These are phyloP conservation scores for Podiceps cristatus DNA, from an alignment of 2,113 vertebrate species.

Conservation along the genomic window DNA sequence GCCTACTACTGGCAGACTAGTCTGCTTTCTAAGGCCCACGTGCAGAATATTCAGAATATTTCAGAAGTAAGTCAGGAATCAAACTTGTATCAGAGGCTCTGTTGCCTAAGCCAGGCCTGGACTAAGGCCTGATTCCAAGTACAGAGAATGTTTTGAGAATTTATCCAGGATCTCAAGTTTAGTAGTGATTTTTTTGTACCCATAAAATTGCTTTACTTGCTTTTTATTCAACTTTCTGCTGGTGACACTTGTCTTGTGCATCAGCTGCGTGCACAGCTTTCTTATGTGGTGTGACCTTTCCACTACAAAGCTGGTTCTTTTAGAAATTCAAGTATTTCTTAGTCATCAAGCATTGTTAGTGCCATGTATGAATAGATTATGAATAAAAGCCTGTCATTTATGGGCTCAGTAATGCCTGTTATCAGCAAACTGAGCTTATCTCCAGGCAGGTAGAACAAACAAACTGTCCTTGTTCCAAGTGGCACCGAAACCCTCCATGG, in stretches of 20 bases:
- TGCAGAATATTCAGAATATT: not conserved
- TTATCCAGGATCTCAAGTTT: not conserved
- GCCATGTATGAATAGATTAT: not conserved
- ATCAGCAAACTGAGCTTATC: not conserved
- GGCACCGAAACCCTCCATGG: rapidly evolving
- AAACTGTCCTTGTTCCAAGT: not conserved
- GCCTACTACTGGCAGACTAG: not conserved
- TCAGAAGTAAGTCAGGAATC: not conserved
- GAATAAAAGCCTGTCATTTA: not conserved
- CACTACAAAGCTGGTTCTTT: not conserved
- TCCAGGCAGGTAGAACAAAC: not conserved
- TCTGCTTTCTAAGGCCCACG: not conserved
- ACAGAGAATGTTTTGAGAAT: not conserved
- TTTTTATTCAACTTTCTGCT: not conserved
- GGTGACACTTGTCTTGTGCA: not conserved
- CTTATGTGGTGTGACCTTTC: not conserved
- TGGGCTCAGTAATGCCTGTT: not conserved
- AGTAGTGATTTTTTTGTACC: not conserved
- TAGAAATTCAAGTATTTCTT: slow-evolving; percentile 2
- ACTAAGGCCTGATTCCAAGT: not conserved
- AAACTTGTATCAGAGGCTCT: not conserved
- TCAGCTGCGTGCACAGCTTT: not conserved
- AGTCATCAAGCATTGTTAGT: not conserved
- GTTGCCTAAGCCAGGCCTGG: not conserved
- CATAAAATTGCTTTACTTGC: not conserved